phyloP scores from a whole-genome alignment of 2,888 invertebrate genomes.

The Tipula vernalis region DNA sequence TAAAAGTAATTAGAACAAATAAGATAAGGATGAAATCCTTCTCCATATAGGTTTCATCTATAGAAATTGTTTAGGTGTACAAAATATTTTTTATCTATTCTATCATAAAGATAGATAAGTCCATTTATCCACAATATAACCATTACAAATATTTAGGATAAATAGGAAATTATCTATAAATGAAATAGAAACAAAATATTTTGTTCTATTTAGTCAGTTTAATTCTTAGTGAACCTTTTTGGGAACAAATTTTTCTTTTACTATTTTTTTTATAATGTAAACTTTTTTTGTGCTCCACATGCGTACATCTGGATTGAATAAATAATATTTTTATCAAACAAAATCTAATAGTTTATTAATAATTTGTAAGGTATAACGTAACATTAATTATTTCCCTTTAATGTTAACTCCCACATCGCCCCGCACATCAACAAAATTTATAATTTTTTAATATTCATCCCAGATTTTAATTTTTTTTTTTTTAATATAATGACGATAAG shows the following conservation, averaged over 20 bases:
- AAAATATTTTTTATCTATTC: not conserved
- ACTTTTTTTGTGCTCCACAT: not conserved
- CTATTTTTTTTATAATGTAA: not conserved
- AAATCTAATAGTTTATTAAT: not conserved
- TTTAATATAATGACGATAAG: not conserved
- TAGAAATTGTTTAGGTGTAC: not conserved
- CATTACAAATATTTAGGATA: not conserved
- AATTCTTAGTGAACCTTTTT: not conserved
- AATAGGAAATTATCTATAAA: not conserved
- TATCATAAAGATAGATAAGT: not conserved
- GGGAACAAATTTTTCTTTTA: not conserved
- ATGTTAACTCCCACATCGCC: not conserved
- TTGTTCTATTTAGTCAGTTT: not conserved
- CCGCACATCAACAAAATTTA: not conserved
- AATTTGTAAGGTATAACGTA: not conserved
- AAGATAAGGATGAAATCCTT: not conserved
- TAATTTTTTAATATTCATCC: not conserved
- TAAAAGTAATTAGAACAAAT: not conserved
- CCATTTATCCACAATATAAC: not conserved
- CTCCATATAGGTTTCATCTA: not conserved
- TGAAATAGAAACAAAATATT: not conserved
- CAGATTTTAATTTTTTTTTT: not conserved
- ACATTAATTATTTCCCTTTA: not conserved
- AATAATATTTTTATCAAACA: not conserved
- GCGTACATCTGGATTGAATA: not conserved